These are phyloP conservation scores for Notarius quadriscutis DNA, from an alignment of 2,113 vertebrate genomes.

Conservation along the genomic window DNA sequence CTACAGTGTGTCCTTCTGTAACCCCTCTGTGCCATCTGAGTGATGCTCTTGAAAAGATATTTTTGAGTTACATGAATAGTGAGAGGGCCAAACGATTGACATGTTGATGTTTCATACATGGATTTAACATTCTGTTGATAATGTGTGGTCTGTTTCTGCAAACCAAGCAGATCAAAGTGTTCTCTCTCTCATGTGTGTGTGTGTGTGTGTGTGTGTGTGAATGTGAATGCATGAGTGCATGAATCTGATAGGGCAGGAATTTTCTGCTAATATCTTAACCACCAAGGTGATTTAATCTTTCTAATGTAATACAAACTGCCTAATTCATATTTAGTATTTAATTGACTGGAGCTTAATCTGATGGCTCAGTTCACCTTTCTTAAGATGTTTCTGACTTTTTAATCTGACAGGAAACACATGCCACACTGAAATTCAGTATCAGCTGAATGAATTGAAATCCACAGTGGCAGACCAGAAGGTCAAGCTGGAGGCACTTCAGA, in stretches of 20 bases:
- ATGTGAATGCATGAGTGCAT: not conserved
- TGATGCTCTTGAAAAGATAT: no score
- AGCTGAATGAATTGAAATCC: slow-evolving; percentile 25
- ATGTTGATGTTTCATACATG: no score
- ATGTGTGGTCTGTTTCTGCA: no score
- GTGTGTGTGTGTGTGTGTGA: no score
- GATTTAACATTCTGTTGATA: no score
- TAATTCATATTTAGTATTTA: not conserved
- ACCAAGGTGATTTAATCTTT: not conserved
- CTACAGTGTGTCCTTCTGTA: no score
- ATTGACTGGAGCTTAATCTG: not conserved
- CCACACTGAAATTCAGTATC: not conserved
- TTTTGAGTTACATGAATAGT: no score
- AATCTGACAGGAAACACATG: not conserved
- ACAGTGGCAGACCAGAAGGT: slow-evolving; percentile 19
- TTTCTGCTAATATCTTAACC: not conserved
- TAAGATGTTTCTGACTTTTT: not conserved
- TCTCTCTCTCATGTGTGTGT: no score
- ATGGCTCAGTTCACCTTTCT: no score
- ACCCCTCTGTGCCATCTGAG: no score
- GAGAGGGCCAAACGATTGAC: no score
- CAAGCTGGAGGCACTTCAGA: slow-evolving; percentile 10
- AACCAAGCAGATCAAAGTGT: not conserved
- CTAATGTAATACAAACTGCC: not conserved
- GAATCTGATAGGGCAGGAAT: not conserved